Evolutionary conservation across 2,113 vertebrate species (phyloP), one percentile per base, ranked within the genome.

Genomic region (Gymnocephalus cernua): DNA sequence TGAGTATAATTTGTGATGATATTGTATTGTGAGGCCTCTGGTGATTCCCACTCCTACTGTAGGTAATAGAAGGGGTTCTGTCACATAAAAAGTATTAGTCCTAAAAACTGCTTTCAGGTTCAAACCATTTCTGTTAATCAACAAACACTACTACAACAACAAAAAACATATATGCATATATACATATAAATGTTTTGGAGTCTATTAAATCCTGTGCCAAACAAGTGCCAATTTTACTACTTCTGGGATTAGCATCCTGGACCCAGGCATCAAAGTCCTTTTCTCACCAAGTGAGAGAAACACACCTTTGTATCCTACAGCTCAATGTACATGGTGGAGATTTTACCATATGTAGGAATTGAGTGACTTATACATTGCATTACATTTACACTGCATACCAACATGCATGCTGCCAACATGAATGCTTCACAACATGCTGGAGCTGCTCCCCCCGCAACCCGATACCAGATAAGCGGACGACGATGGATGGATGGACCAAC

Each of bases 191-290:
- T 64, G 25, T 48, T 13, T 54, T 72, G 61, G 61, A 54, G 44
- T 71, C 29, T 0, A 21, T 54, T 25, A 73, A 15, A 67, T 9
- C 13, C 21, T 73, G 6, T n/a, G n/a, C n/a, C n/a, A n/a, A 8
- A 61, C 14, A 66, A 12, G 25, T 12, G 63, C 47, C 63, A 63
- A 41, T n/a, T 44, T 14, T 27, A 18, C 14, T 47, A 29, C 32
- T 6, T n/a, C 57, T 19, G 47, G 47, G 58, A 74, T 73, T 62
- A 41, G 47, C 47, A 23, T 27, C 38, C 15, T 68, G 63, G 45
- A 78, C 19, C 0, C n/a, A 47, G 4, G 35, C n/a, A 19, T 47
- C 62, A 45, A 58, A 72, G 50, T 83, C 15, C 41, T 47, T 59
- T 47, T 54, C 54, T 53, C 21, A 47, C 25, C 14, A 27, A 29